Conservation (phyloP, 2,113 vertebrate genomes). For the Odocoileus hemionus region DNA sequence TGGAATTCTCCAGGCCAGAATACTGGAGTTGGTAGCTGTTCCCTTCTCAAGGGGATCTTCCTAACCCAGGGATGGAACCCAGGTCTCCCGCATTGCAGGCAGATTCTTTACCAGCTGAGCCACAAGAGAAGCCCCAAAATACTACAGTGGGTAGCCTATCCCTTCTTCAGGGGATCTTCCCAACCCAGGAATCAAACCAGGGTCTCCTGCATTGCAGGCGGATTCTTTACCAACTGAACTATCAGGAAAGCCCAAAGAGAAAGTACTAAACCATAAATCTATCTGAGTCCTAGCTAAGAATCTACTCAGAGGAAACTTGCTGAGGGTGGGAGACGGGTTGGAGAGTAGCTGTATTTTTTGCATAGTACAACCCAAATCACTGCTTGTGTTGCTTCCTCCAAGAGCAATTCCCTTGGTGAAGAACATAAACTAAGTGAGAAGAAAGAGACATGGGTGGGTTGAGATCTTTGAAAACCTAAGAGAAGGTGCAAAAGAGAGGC, state of each 20-base stretch:
- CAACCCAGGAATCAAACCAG: neutral
- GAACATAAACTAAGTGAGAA: neutral
- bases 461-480: neutral
- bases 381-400: neutral
- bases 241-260: neutral
- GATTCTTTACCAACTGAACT: neutral
- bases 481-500: neutral
- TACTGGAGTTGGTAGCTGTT: neutral
- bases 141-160: neutral
- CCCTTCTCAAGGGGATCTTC: neutral
- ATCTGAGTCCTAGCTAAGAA: neutral
- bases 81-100: neutral
- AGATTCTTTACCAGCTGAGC: neutral
- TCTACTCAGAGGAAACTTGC: neutral
- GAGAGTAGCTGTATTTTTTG: neutral
- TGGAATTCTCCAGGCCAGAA: neutral
- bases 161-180: neutral
- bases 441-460: neutral
- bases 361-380: neutral
- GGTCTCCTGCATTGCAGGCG: neutral
- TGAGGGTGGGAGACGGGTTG: neutral
- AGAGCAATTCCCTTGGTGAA: neutral
- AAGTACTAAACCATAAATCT: neutral
- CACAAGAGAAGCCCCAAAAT: neutral
- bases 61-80: neutral